Evolutionary conservation across 2,888 invertebrate genomes (phyloP).

Genomic region (Anorthoa munda): DNA sequence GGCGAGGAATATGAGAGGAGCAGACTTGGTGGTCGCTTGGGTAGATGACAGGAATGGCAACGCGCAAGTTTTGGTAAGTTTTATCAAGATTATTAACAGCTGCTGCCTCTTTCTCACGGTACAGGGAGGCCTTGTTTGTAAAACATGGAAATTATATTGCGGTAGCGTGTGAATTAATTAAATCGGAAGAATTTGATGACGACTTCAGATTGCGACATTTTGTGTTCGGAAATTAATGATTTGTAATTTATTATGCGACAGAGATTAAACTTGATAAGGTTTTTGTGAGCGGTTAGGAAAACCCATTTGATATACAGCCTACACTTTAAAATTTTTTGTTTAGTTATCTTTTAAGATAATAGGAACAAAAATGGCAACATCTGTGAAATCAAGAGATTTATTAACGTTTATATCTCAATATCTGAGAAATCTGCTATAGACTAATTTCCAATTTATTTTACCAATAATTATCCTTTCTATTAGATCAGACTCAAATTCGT

Average conservation of each 20-base stretch:
- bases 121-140: conserved; percentile 61
- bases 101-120: conserved; percentile 71
- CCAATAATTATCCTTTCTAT: neutral
- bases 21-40: conserved; percentile 97
- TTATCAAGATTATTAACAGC: conserved; percentile 73
- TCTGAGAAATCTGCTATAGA: too few relatives aligned
- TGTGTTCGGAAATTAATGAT: conserved; percentile 42
- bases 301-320: conserved; percentile 2
- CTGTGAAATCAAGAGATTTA: neutral
- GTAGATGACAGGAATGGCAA: conserved; percentile 93
- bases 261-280: conserved; percentile 27
- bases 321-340: neutral
- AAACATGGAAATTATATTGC: conserved; percentile 46
- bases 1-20: conserved; percentile 94
- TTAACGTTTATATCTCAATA: too few relatives aligned
- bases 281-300: conserved; percentile 25
- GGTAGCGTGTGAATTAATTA: conserved; percentile 53
- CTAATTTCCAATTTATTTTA: neutral
- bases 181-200: conserved; percentile 36
- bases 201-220: conserved; percentile 30
- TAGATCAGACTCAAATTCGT: neutral
- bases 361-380: neutral
- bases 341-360: conserved; percentile 1
- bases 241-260: conserved; percentile 28
- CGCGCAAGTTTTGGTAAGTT: conserved; percentile 95